phyloP scores from a whole-genome alignment of 2,888 invertebrate species.

The Gnatocerus cornutus region DNA sequence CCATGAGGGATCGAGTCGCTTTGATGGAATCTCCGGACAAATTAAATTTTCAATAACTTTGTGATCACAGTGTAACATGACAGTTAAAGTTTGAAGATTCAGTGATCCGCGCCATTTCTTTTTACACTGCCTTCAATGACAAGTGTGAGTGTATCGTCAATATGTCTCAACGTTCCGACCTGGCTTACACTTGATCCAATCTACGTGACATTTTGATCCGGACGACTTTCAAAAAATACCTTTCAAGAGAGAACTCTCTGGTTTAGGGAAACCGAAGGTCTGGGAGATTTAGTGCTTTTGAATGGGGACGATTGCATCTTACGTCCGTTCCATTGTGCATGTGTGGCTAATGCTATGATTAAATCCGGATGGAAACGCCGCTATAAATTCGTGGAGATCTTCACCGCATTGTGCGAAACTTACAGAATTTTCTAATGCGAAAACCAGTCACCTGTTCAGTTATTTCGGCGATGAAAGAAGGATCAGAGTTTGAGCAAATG shows the following conservation, averaged over 20 bases:
- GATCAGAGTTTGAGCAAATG: too few species aligned
- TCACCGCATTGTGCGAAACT: too few species aligned
- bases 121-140: too few species aligned
- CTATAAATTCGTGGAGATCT: neutral
- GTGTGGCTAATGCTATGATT: constrained; percentile 40
- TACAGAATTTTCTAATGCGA: too few species aligned
- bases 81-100: neutral
- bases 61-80: neutral
- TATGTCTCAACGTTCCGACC: constrained; percentile 14
- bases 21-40: constrained; percentile 29
- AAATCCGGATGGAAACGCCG: constrained; percentile 33
- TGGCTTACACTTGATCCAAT: constrained; percentile 25
- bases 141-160: neutral
- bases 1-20: constrained; percentile 23
- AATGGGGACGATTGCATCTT: constrained; percentile 44
- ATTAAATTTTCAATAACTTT: constrained; percentile 37
- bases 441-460: too few species aligned
- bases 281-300: constrained; percentile 36
- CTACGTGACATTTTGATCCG: constrained; percentile 30
- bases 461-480: too few species aligned
- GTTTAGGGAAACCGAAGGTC: constrained; percentile 34
- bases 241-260: constrained; percentile 24
- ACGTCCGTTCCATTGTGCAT: constrained; percentile 43
- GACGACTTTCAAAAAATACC: constrained; percentile 21
- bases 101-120: neutral